phyloP scores from a whole-genome alignment of 2,113 vertebrate genomes.

The Xenopus laevis region DNA sequence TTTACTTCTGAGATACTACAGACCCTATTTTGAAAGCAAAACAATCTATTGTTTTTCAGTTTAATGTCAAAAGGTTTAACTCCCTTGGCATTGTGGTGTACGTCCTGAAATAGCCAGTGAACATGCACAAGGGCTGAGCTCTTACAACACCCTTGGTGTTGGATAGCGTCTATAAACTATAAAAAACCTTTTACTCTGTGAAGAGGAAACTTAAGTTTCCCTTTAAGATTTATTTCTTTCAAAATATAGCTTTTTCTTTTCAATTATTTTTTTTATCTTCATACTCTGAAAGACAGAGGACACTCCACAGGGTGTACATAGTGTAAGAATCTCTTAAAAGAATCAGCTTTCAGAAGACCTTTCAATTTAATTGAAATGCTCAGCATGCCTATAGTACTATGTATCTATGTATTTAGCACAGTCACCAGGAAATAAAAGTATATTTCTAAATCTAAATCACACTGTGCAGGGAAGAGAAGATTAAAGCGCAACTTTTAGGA shows the following conservation, averaged over 20 bases:
- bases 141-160: no score
- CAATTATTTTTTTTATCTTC: neutral
- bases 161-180: no score
- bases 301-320: neutral
- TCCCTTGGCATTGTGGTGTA: no score
- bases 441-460: neutral
- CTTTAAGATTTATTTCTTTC: no score
- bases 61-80: no score
- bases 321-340: neutral
- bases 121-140: no score
- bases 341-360: neutral
- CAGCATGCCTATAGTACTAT: neutral
- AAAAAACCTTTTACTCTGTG: no score
- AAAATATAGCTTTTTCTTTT: neutral
- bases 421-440: neutral
- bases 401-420: neutral
- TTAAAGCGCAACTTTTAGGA: neutral
- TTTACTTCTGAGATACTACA: no score
- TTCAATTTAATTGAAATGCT: neutral
- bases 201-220: no score
- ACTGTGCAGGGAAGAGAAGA: neutral
- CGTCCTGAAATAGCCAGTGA: no score
- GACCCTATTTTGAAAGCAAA: no score
- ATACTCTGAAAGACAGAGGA: neutral
- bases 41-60: no score